Percentiles rank a stretch among this genome's conserved stretches.
These are phyloP conservation scores for Phoxinus phoxinus DNA, from an alignment of 2,113 vertebrate species.

Conservation along the genomic window DNA sequence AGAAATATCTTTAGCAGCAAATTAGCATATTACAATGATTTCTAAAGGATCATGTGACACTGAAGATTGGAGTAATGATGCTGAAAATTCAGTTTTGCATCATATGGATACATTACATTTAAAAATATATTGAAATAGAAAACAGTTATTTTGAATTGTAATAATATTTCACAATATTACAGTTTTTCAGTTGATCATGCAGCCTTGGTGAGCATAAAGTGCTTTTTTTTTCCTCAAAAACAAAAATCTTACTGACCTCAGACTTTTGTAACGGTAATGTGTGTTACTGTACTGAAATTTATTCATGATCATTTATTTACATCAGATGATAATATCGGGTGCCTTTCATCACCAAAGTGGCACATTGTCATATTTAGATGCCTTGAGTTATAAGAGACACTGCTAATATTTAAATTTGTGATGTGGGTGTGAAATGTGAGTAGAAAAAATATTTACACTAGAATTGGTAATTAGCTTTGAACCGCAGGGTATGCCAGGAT, in stretches of 20 bases:
- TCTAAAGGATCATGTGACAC: neutral
- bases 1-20: neutral
- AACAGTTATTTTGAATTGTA: neutral
- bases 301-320: conserved; percentile 6
- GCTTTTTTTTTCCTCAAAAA: neutral
- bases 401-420: conserved; percentile 41
- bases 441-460: conserved; percentile 55
- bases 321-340: neutral
- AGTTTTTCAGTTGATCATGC: neutral
- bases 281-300: neutral
- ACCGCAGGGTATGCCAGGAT: conserved; percentile 36
- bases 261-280: neutral
- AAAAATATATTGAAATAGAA: neutral
- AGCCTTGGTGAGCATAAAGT: neutral
- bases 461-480: conserved; percentile 45
- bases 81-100: neutral
- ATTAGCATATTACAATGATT: neutral
- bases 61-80: neutral
- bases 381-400: neutral
- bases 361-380: neutral
- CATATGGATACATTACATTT: neutral
- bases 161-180: neutral
- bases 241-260: neutral
- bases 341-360: neutral
- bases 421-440: conserved; percentile 43